phyloP scores from a whole-genome alignment of 2,113 vertebrate species.

The Hydrolagus affinis region DNA sequence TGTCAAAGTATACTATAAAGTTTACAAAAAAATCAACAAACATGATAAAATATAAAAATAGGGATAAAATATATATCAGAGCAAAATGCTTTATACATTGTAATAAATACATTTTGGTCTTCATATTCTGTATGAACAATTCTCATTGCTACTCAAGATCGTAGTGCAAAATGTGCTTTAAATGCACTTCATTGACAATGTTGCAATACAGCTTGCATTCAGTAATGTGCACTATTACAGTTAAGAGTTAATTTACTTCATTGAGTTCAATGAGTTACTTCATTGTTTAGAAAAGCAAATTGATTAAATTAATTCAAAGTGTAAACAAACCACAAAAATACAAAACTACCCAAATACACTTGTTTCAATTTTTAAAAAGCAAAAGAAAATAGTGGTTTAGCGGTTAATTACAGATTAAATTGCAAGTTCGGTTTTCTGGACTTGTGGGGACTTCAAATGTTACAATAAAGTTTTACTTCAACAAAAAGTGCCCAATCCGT shows the following conservation, averaged over 20 bases:
- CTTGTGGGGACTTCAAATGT: not conserved
- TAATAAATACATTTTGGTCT: not conserved
- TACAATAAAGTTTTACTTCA: not conserved
- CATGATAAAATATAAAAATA: constrained; percentile 1
- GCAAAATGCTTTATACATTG: constrained; percentile 6
- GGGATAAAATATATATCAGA: constrained; percentile 16
- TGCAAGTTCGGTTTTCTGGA: not conserved
- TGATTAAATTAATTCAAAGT: not conserved
- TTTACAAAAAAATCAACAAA: not conserved
- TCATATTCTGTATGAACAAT: not conserved
- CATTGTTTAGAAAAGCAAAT: not conserved
- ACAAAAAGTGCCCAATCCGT: not conserved
- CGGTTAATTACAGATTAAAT: constrained; percentile 16
- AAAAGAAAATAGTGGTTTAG: not conserved
- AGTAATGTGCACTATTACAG: too few species aligned
- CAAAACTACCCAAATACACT: not conserved
- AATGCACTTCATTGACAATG: not conserved
- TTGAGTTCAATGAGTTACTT: not conserved
- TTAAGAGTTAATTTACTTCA: not conserved
- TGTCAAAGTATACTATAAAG: not conserved
- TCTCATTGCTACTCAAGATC: not conserved
- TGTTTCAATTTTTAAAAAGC: not conserved
- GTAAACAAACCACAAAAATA: constrained; percentile 3
- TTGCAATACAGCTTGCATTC: not conserved
- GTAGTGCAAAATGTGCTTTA: constrained; percentile 7